Evolutionary conservation across 2,888 invertebrate species (phyloP).

Genomic region (Acanthopleura granulata): DNA sequence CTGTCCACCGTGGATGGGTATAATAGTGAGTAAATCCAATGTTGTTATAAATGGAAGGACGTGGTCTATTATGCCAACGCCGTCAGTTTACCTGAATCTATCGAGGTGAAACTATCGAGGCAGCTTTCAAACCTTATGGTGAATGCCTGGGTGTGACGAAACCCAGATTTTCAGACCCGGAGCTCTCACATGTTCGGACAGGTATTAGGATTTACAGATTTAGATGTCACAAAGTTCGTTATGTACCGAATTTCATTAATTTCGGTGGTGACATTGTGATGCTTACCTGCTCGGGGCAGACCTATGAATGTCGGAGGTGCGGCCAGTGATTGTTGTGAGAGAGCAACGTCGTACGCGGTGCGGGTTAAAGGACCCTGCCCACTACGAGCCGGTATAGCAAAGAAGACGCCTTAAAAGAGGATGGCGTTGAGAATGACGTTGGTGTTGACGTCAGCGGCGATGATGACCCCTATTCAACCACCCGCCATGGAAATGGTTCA

Average conservation of each 20-base stretch:
- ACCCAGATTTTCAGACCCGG: background rate
- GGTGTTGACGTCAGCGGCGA: no score
- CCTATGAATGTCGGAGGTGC: background rate
- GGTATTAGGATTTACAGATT: background rate
- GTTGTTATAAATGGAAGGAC: background rate
- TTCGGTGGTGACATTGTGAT: background rate
- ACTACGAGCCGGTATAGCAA: no score
- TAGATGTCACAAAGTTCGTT: background rate
- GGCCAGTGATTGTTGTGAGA: background rate
- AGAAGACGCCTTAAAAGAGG: no score
- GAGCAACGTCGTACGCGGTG: background rate
- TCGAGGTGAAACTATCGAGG: background rate
- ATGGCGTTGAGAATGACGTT: no score
- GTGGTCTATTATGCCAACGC: background rate
- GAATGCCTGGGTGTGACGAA: background rate
- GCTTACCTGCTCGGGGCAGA: background rate
- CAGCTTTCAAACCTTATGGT: background rate
- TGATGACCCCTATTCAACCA: no score
- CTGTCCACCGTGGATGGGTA: no score
- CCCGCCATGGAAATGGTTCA: background rate
- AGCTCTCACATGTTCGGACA: slow-evolving; percentile 6
- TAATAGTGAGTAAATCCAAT: no score
- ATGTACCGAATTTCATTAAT: background rate
- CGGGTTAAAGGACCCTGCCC: background rate
- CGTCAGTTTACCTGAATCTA: background rate